Percentiles rank a stretch among this genome's conserved stretches.
Evolutionary conservation across 2,113 vertebrate genomes (phyloP).

Genomic region (Lathamus discolor): DNA sequence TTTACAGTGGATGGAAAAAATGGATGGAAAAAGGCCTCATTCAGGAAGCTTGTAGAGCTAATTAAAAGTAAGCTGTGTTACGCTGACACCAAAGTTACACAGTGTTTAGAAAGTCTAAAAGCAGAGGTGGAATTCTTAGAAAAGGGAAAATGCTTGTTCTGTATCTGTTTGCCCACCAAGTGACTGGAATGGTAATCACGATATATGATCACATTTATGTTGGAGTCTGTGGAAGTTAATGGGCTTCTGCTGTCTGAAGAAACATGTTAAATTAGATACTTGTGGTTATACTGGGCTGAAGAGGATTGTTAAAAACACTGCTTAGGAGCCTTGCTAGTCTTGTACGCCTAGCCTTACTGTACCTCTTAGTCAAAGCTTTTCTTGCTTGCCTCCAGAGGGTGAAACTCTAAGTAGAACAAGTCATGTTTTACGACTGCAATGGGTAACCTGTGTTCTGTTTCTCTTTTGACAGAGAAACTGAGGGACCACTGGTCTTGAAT

Average conservation of each 20-base stretch:
- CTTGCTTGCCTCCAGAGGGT: background rate
- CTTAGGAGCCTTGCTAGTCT: background rate
- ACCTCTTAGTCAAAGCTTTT: background rate
- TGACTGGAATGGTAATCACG: background rate
- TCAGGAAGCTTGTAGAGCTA: background rate
- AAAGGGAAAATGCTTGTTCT: background rate
- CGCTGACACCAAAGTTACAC: background rate
- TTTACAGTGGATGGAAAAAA: background rate
- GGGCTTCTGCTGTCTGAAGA: background rate
- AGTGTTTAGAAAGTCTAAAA: background rate
- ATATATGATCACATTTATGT: background rate
- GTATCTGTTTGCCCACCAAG: background rate
- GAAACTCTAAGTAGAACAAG: background rate
- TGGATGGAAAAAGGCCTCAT: background rate
- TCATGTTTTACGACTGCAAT: rapidly evolving
- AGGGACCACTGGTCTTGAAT: background rate
- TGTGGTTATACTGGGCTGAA: background rate
- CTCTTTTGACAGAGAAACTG: background rate
- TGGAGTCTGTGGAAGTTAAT: background rate
- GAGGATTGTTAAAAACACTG: background rate
- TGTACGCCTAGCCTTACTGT: background rate
- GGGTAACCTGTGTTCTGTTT: background rate
- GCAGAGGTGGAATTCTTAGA: background rate
- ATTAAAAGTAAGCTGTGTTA: background rate
- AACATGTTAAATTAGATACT: background rate